Base-by-base conservation (phyloP, 2,113 vertebrate genomes). In the Prietella phreatophila region DNA sequence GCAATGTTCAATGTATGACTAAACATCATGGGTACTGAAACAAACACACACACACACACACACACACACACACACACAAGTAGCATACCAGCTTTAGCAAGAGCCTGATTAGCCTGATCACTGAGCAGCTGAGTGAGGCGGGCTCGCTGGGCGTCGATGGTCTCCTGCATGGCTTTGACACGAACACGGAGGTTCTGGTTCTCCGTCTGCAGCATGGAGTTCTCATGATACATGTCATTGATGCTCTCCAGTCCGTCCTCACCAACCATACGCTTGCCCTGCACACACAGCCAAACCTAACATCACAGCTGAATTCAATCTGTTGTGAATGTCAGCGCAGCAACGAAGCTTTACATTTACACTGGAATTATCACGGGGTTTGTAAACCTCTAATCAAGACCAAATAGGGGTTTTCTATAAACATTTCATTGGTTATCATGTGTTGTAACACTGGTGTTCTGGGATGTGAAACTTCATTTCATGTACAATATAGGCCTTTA, bases 91-190 rank as follows among this genome's bases (percentile, higher is more conserved):
- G 96, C 95, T 94, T 95, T 96, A 88, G 96, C 93, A n/a, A 99
- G 95, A 20, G 94, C 93, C 79, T 98, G 97, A 91, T 97, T 97
- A 90, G 97, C 98, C 92, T 98, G 98, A 82, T 99, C 96, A 7
- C 97, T 97, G 86, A 98, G 92, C 9, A 99, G 94, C 86, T 98
- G 97, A 0, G 98, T 99, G 92, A 98, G 95, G 42, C 98, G 93
- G 22, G 95, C 95, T 88, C 97, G 94, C 91, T 99, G 91, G 0
- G 95, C 96, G 47, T 99, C 98, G 0, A 99, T 95, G 0, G 98
- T 99, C 93, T 99, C 98, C 90, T 99, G 98, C 98, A 99, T 99
- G 81, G 98, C 98, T 93, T 99, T 99, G 89, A 99, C 96, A 85
- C 98, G 95, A 69, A 97, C 96, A 4, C 98, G 96, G 86, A 99